Base-by-base conservation (phyloP, 2,113 vertebrate genomes). In the Abramis brama region DNA sequence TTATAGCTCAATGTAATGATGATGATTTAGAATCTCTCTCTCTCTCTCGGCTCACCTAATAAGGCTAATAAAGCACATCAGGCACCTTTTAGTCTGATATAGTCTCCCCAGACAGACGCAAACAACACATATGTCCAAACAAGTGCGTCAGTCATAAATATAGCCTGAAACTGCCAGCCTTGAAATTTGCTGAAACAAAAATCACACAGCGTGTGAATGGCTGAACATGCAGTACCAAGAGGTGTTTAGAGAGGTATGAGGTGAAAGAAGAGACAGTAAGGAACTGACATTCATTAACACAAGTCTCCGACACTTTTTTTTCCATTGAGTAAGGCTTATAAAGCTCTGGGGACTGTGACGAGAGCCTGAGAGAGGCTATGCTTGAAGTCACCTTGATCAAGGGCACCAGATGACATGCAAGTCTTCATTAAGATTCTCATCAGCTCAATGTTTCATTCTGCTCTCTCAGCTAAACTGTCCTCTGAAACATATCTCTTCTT, bases 121-220 rank as follows among this genome's bases (percentile, higher is more conserved):
- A 39, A 87, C 85, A 86, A 88, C 86, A 78, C 74, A 59, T 85
- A 82, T 82, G 60, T 62, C 30, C 55, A 23, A 62, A 80, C 10
- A 62, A 64, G 12, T 25, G n/a, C 1, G 19, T 78, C 74, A 39
- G 83, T 50, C 5, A 80, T 86, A 84, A 88, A 85, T 85, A 55
- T 77, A 71, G 1, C 3, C 79, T 86, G 36, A 11, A 73, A n/a
- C 23, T 33, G 57, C 33, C 84, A 55, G 27, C 47, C 1, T 21
- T 55, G 6, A 77, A 9, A 73, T 73, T 11, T 73, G 27, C 27
- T 33, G 75, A 11, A 77, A 77, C 9, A 77, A 19, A 77, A 25
- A 76, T 30, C n/a, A 30, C 74, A 77, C 45, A 77, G 74, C 9
- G 7, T 30, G 50, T 77, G 25, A 33, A 33, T 77, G 75, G 10